Evolutionary conservation across 2,113 vertebrate genomes (phyloP).

Genomic region (Entomyzon cyanotis): DNA sequence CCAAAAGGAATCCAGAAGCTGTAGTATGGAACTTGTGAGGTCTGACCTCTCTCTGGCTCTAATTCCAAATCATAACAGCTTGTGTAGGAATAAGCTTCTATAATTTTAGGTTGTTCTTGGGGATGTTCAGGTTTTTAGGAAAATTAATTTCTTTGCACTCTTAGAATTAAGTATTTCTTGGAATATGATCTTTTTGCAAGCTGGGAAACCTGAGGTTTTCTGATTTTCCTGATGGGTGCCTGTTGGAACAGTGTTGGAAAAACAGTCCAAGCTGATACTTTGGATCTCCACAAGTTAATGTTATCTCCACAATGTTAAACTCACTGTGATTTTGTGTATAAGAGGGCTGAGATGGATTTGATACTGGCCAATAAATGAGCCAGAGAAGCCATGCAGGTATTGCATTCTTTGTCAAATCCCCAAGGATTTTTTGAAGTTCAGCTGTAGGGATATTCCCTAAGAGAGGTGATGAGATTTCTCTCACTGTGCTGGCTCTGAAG

Average conservation of each 20-base stretch:
- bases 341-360: background rate
- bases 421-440: background rate
- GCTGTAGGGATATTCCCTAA: background rate
- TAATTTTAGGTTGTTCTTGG: background rate
- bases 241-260: background rate
- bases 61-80: background rate
- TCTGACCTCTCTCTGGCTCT: background rate
- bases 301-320: background rate
- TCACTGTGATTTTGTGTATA: fast-evolving
- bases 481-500: background rate
- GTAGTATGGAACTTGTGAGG: background rate
- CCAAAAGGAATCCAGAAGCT: background rate
- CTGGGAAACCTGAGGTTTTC: background rate
- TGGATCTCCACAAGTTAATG: background rate
- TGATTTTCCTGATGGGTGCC: background rate
- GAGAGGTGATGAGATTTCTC: background rate
- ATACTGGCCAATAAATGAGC: background rate
- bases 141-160: background rate
- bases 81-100: background rate
- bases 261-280: background rate
- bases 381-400: background rate
- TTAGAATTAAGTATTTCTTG: background rate
- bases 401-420: background rate
- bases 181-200: background rate
- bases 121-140: background rate